Evolutionary conservation across 1,140 invertebrate genomes (phyloP).

Genomic region (Lepidurus apus): DNA sequence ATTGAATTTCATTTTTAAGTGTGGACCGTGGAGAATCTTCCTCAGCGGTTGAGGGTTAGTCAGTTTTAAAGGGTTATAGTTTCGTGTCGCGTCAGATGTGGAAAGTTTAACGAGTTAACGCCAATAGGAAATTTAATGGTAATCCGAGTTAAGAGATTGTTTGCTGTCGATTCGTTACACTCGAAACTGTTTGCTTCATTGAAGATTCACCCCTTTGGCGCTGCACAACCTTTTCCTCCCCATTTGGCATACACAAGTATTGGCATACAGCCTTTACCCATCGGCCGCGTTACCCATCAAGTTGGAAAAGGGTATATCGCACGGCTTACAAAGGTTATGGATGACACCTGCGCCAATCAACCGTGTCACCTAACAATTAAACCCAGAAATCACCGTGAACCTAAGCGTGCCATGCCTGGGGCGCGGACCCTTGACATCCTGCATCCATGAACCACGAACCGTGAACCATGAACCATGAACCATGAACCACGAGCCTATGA

Average conservation of each 20-base stretch:
- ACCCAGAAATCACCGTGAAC: slow-evolving; percentile 2
- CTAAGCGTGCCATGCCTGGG: neutral
- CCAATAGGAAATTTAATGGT: neutral
- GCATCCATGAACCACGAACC: neutral
- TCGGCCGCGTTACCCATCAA: neutral
- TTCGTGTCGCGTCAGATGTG: neutral
- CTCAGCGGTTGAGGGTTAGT: neutral
- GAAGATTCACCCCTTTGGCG: neutral
- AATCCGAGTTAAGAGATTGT: slow-evolving; percentile 19
- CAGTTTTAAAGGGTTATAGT: neutral
- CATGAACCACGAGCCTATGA: neutral
- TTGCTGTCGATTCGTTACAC: slow-evolving; percentile 14
- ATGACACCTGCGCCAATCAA: slow-evolving; percentile 21
- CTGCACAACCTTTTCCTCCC: neutral
- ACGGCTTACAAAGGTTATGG: neutral
- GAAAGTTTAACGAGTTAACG: neutral
- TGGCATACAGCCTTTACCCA: neutral
- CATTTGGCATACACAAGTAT: neutral
- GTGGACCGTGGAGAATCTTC: neutral
- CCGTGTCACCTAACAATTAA: neutral
- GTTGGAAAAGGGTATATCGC: neutral
- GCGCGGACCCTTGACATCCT: neutral
- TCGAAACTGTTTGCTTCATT: slow-evolving; percentile 15
- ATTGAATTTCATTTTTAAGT: neutral
- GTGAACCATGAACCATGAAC: neutral